phyloP scores from a whole-genome alignment of 2,113 vertebrate species.

The Crotalus horridus region DNA sequence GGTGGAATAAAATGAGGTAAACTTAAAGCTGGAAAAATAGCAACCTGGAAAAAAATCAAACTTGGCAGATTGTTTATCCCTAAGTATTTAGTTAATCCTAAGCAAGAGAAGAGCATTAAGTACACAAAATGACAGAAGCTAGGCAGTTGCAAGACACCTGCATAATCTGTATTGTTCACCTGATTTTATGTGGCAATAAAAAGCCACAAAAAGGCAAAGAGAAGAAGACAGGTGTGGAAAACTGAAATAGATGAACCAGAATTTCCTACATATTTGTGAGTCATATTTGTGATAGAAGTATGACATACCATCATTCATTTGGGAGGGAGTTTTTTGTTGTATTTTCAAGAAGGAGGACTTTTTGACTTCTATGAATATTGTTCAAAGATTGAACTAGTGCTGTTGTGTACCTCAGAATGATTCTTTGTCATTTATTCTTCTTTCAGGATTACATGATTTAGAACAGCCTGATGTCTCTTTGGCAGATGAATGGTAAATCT shows the following conservation, averaged over 20 bases:
- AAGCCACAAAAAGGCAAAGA: not conserved
- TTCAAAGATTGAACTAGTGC: constrained; percentile 51
- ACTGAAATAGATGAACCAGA: not conserved
- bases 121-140: not conserved
- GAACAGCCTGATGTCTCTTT: constrained; percentile 96
- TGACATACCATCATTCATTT: constrained; percentile 50
- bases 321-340: not conserved
- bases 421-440: constrained; percentile 52
- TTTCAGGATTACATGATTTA: constrained; percentile 93
- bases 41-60: not conserved
- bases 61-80: not conserved
- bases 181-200: not conserved
- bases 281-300: not conserved
- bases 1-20: not conserved
- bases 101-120: not conserved
- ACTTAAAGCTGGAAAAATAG: not conserved
- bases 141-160: not conserved
- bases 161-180: not conserved
- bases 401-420: constrained; percentile 35
- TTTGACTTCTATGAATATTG: constrained; percentile 36
- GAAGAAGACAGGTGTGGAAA: not conserved
- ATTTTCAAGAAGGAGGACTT: constrained; percentile 39
- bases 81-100: not conserved
- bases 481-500: constrained; percentile 92
- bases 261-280: constrained; percentile 36